Evolutionary conservation across 1,140 invertebrate species (phyloP), one percentile per base, ranked within the genome.

Genomic region (Apis florea): DNA sequence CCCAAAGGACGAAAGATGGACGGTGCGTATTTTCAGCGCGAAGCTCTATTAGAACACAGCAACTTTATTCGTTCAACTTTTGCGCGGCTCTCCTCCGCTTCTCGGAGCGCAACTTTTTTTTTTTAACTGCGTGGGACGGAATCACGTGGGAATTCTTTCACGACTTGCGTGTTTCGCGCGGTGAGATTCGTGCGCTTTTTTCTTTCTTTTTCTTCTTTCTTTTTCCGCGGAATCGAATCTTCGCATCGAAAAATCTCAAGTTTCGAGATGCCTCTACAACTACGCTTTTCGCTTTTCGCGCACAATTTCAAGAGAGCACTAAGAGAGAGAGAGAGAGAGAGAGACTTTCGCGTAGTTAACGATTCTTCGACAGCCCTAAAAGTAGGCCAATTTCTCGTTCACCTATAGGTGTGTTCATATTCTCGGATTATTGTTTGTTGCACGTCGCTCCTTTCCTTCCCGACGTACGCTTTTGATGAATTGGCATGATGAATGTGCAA

Each of bases 141-240:
- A 73, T 73, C 71, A 73, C 71, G 71, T 49, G 71, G 56, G 21
- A 73, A 73, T 40, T 73, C 15, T 59, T 73, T 47, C 71, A 15
- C 40, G 71, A 61, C 40, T 24, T 3, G 19, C 56, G 58, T 47
- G 70, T 72, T 58, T 40, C 12, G 54, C 56, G 47, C 70, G 31
- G 53, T 58, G 54, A 72, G 58, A 74, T 75, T 58, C 6, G 70
- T 47, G 70, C 58, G 70, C 17, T 54, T 54, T 17, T 58, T 58
- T 72, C 47, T 56, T 56, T 13, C 1, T 53, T 53, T 2, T 13
- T 12, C 15, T 53, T 54, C 6, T 54, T 17, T 54, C 17, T 12
- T 54, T 54, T 40, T 40, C 31, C 6, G 31, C 31, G 31, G 31
- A 40, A 40, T 40, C 31, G n/a, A n/a, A n/a, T n/a, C 31, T 40